Base-by-base conservation (phyloP, 64 coral and sea anemone species). In the Stylophora pistillata region DNA sequence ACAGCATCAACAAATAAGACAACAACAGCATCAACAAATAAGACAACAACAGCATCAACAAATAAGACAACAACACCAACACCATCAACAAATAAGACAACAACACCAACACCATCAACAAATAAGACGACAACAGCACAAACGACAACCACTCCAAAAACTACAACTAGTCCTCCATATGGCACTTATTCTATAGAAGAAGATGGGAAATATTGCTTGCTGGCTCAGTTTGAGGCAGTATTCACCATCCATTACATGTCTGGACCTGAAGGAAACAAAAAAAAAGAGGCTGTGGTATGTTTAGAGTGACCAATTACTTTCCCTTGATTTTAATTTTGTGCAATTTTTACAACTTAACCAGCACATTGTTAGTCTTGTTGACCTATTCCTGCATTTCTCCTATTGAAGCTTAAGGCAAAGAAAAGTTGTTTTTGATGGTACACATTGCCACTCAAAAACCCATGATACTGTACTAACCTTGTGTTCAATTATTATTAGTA, bases 161-260 rank as follows among this genome's bases (percentile, higher is more conserved):
- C 73, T 32, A 78, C 72, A 76, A 76, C 1, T 15, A 18, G 0
- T 27, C 37, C 74, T 2, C 23, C 32, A 15, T 0, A 73, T 74
- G 88, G 88, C 23, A 71, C 47, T 23, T 90, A 73, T 55, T 74
- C 54, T 82, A n/a, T 83, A 7, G 52, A 62, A 25, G 1, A 63
- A 1, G 15, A 72, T 31, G 59, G 7, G 16, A 58, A 30, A 3
- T 90, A 41, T 56, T 90, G 88, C 58, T 56, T 90, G 30, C 55
- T 90, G 27, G 88, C 88, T 1, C 5, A 82, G 53, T 74, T 90
- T 57, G 79, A 12, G 33, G 78, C 60, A 57, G 32, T 11, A 23
- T 89, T 89, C 21, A 89, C 21, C 20, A n/a, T 87, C 13, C 5
- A 53, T 15, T 87, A 75, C 30, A 23, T 23, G 73, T n/a, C n/a